These are phyloP conservation scores for Anthopleura xanthogrammica DNA, from an alignment of 92 coral and sea anemone genomes.

Conservation along the genomic window DNA sequence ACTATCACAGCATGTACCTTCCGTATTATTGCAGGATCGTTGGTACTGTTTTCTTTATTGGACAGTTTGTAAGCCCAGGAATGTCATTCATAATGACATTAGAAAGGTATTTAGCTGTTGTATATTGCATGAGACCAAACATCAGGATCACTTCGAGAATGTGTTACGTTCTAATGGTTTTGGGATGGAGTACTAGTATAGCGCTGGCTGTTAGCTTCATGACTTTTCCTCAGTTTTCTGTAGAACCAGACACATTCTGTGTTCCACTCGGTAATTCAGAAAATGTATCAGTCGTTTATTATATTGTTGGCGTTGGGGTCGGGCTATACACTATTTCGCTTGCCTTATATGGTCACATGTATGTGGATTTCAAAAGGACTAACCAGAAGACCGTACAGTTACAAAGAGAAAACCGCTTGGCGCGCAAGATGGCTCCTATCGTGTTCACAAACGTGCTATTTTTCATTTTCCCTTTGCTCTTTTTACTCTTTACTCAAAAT, in stretches of 20 bases:
- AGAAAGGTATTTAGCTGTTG: neutral
- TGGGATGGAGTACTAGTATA: neutral
- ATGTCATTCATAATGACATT: constrained; percentile 8
- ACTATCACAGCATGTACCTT: neutral
- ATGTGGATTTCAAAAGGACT: neutral
- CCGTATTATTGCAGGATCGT: too few species aligned
- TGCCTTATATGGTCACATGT: constrained; percentile 6
- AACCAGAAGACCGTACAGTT: too few species aligned
- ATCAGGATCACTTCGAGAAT: neutral
- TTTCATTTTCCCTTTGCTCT: constrained; percentile 23
- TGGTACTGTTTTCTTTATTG: too few species aligned
- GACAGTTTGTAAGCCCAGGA: neutral
- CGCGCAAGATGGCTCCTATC: constrained; percentile 21
- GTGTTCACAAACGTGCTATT: constrained; percentile 36
- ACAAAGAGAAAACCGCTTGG: neutral
- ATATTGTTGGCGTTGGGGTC: neutral
- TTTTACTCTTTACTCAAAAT: too few species aligned
- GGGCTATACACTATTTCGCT: neutral
- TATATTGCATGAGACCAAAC: constrained; percentile 1
- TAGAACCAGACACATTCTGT: neutral
- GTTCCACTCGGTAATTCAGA: neutral
- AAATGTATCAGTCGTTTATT: neutral
- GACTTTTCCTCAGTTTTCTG: neutral
- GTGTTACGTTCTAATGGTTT: neutral
- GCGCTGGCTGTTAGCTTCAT: too few species aligned